These are phyloP conservation scores for Coreius guichenoti DNA, from an alignment of 2,797 vertebrate species.

Conservation along the genomic window DNA sequence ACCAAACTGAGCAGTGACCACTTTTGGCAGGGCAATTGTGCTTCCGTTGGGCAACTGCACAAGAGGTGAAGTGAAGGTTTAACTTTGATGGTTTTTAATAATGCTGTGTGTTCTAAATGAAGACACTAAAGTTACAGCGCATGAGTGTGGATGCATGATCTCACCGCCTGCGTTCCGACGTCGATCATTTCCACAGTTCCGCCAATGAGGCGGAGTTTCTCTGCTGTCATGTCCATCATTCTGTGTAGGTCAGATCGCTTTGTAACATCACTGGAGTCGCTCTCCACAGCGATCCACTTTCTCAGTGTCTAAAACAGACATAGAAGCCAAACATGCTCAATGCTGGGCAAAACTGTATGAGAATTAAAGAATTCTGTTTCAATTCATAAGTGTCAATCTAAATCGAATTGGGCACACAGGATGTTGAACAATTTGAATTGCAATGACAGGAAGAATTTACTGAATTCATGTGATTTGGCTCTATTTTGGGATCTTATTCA, in stretches of 20 bases:
- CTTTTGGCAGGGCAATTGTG: conserved; percentile 76
- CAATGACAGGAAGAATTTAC: no score
- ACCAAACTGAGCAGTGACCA: conserved; percentile 80
- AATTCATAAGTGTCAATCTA: background rate
- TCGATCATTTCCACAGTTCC: conserved; percentile 76
- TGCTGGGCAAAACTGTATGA: background rate
- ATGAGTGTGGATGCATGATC: conserved; percentile 10
- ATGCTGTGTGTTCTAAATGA: background rate
- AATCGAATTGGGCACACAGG: background rate
- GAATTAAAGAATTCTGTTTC: background rate
- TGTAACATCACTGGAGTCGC: conserved; percentile 78
- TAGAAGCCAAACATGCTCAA: background rate
- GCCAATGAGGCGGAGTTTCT: conserved; percentile 75
- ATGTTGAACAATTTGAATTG: no score
- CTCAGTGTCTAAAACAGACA: conserved; percentile 68
- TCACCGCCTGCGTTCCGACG: conserved; percentile 76
- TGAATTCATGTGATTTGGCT: no score
- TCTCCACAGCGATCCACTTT: conserved; percentile 80
- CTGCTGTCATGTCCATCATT: conserved; percentile 78
- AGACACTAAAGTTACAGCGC: background rate
- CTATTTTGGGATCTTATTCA: no score
- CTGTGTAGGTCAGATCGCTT: conserved; percentile 74
- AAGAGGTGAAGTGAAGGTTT: background rate
- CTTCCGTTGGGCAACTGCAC: conserved; percentile 73
- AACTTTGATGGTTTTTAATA: background rate